Conservation (phyloP, 2,888 invertebrate genomes). For the Melitaea athalia region DNA sequence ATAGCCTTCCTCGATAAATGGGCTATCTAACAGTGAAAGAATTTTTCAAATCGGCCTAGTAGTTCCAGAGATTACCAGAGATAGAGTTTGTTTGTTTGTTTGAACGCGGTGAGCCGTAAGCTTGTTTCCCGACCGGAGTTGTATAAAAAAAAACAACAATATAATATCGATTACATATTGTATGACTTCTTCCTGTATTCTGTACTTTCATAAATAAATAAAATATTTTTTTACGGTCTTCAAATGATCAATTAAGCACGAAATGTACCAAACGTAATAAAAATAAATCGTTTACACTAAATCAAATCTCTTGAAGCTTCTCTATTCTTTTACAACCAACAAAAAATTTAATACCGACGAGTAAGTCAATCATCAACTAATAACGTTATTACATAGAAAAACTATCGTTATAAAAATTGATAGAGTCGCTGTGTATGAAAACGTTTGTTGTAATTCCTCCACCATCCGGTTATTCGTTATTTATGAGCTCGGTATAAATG, state of each 20-base stretch:
- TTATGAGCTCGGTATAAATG: slow-evolving; percentile 41
- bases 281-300: slow-evolving; percentile 2
- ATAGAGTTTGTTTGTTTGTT: too few relatives aligned
- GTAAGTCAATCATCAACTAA: slow-evolving; percentile 21
- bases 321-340: slow-evolving; percentile 3
- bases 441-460: slow-evolving; percentile 35
- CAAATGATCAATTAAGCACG: background rate
- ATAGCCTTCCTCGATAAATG: too few relatives aligned
- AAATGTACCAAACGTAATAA: background rate
- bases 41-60: too few relatives aligned
- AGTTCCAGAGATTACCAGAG: too few relatives aligned
- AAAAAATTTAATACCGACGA: slow-evolving; percentile 9
- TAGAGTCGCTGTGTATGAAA: slow-evolving; percentile 33
- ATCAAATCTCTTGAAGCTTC: slow-evolving; percentile 1
- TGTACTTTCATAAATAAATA: background rate
- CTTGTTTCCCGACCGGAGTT: too few relatives aligned
- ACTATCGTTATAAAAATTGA: slow-evolving; percentile 30
- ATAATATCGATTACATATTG: too few relatives aligned
- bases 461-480: slow-evolving; percentile 39
- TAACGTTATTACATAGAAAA: slow-evolving; percentile 26
- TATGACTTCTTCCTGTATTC: background rate
- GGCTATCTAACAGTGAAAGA: too few relatives aligned
- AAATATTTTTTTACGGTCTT: background rate
- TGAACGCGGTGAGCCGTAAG: too few relatives aligned
- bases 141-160: too few relatives aligned